These are phyloP conservation scores for Sympetrum striolatum DNA, from an alignment of 2,888 invertebrate species.

Conservation along the genomic window DNA sequence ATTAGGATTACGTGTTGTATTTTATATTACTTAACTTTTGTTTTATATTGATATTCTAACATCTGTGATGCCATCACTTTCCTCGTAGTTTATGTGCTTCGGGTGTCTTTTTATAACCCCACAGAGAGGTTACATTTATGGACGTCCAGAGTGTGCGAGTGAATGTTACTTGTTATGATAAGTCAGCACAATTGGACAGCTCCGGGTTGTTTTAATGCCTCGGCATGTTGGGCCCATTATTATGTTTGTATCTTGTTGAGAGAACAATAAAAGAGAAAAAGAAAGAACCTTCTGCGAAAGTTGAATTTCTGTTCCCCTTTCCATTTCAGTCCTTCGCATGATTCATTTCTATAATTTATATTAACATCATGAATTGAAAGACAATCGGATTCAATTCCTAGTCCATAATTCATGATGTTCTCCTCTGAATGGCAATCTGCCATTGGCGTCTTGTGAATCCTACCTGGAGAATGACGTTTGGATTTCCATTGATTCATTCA, in stretches of 20 bases:
- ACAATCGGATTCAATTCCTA: background rate
- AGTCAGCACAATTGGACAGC: constrained; percentile 21
- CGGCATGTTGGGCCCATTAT: background rate
- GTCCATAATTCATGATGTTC: no score
- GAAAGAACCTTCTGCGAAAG: background rate
- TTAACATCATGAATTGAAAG: background rate
- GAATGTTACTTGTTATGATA: constrained; percentile 33
- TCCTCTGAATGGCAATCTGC: no score
- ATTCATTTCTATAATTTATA: background rate
- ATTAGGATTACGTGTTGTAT: background rate
- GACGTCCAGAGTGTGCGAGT: constrained; percentile 17
- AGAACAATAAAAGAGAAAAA: constrained; percentile 21
- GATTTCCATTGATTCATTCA: no score
- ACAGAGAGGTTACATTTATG: background rate
- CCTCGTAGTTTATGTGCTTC: background rate
- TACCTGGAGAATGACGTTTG: no score
- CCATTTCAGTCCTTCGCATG: background rate
- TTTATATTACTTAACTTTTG: background rate
- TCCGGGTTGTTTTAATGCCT: background rate
- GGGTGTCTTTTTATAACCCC: background rate
- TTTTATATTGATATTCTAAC: background rate
- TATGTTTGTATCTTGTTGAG: constrained; percentile 35
- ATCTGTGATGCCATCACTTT: background rate
- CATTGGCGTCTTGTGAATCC: no score
- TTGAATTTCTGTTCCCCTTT: background rate